Conservation (phyloP, 1,140 invertebrate genomes). For the Antheraea pernyi region DNA sequence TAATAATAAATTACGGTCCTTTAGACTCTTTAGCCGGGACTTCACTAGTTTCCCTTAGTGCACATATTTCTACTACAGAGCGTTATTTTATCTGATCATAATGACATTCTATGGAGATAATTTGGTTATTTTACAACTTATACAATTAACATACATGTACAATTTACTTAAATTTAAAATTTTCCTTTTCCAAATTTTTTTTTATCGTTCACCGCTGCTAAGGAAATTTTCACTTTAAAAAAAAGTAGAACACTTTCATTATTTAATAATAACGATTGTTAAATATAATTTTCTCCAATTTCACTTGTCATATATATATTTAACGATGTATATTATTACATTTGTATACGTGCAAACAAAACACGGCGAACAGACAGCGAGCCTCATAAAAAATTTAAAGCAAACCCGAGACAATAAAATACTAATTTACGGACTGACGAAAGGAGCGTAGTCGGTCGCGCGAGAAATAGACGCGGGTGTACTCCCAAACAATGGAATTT, state of each 20-base stretch:
- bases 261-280: neutral
- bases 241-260: neutral
- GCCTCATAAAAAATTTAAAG: conserved; percentile 7
- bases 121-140: too few species aligned
- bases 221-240: too few species aligned
- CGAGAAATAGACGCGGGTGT: conserved; percentile 4
- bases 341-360: neutral
- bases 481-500: neutral
- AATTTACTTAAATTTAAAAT: too few species aligned
- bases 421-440: conserved; percentile 15
- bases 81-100: too few species aligned
- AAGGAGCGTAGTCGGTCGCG: conserved; percentile 4
- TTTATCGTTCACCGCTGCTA: too few species aligned
- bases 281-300: neutral
- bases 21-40: too few species aligned
- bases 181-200: too few species aligned
- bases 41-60: too few species aligned
- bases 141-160: too few species aligned
- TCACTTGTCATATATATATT: conserved; percentile 3
- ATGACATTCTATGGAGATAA: too few species aligned
- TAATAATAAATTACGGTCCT: too few species aligned
- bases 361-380: neutral
- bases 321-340: neutral
- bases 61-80: too few species aligned
- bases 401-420: conserved; percentile 18